phyloP scores from a whole-genome alignment of 2,113 vertebrate species.

The Pipa parva region DNA sequence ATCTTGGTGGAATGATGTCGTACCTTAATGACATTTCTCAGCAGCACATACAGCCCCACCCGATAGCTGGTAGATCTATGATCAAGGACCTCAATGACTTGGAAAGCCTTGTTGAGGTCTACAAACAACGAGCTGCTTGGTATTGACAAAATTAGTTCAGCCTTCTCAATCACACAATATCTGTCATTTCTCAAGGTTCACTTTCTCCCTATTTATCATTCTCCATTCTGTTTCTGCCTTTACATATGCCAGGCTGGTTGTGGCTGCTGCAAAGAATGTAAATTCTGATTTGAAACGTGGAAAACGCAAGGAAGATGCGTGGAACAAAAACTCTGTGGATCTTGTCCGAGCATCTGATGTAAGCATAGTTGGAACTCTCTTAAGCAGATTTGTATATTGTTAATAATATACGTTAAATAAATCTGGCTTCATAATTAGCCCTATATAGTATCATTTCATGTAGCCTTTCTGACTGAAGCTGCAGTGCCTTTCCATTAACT shows the following conservation, averaged over 20 bases:
- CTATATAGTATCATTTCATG: too few species aligned
- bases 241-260: constrained; percentile 71
- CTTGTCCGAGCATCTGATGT: constrained; percentile 91
- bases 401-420: too few species aligned
- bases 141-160: constrained; percentile 43
- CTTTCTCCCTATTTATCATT: not conserved
- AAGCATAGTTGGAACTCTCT: constrained; percentile 44
- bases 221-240: not conserved
- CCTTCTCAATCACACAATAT: too few species aligned
- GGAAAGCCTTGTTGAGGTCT: constrained; percentile 74
- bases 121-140: constrained; percentile 83
- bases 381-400: too few species aligned
- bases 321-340: constrained; percentile 89
- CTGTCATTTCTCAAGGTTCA: not conserved
- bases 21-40: constrained; percentile 81
- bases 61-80: constrained; percentile 65
- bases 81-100: constrained; percentile 71
- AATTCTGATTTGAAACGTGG: constrained; percentile 74
- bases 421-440: too few species aligned
- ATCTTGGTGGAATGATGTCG: constrained; percentile 80
- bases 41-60: constrained; percentile 76
- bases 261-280: constrained; percentile 80
- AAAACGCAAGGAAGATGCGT: constrained; percentile 83
- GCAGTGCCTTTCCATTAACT: too few species aligned
- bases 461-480: too few species aligned